Percentiles rank a stretch among this genome's conserved stretches.
These are phyloP conservation scores for Arnoldichthys spilopterus DNA, from an alignment of 2,797 vertebrate species.

Conservation along the genomic window DNA sequence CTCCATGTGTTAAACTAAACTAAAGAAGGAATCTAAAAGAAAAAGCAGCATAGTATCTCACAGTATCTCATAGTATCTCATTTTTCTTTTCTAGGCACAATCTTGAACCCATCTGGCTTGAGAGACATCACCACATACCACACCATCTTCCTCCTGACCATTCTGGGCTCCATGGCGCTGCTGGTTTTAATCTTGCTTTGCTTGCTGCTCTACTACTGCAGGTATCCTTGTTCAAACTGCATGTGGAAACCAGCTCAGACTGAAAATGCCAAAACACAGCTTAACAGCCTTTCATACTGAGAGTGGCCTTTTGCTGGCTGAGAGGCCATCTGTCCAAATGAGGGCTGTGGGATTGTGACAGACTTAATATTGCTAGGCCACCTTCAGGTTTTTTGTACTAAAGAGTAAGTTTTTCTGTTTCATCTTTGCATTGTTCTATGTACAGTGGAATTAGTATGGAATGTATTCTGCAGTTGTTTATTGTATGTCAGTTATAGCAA, in stretches of 20 bases:
- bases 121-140: conserved; percentile 86
- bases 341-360: background rate
- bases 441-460: background rate
- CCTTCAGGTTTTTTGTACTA: background rate
- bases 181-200: conserved; percentile 85
- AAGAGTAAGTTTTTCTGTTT: no score
- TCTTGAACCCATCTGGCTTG: conserved; percentile 69
- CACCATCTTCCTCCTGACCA: conserved; percentile 87
- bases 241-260: background rate
- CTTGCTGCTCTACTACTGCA: conserved; percentile 87
- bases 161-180: conserved; percentile 83
- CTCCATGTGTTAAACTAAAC: background rate
- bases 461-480: background rate
- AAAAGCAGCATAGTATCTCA: background rate
- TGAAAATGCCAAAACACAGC: background rate
- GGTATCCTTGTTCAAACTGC: conserved; percentile 66
- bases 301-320: conserved; percentile 14
- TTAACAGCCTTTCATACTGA: background rate
- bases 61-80: background rate
- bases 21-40: background rate
- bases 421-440: no score
- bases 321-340: conserved; percentile 15
- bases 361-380: background rate
- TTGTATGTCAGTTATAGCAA: background rate
- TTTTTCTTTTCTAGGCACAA: conserved; percentile 50